Base-by-base conservation (phyloP, 2,888 invertebrate species). In the Amphipoea oculea region DNA sequence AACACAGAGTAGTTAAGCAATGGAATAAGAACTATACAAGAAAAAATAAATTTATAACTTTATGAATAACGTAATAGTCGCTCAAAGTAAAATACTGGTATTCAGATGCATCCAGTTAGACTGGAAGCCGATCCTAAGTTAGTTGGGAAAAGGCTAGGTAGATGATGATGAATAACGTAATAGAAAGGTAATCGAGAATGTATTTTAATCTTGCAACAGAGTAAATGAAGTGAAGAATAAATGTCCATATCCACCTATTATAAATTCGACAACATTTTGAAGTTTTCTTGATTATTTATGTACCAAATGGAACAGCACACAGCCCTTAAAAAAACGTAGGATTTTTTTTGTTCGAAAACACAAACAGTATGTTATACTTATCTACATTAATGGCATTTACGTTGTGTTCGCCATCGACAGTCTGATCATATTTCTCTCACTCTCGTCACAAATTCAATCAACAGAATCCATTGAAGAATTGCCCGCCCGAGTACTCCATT, bases 1-100 rank as follows among this genome's bases (percentile, higher is more conserved):
- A 69, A 23, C 76, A 85, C 42, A n/a, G 85, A 88, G 67, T 73
- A 81, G n/a, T 36, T 14, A 77, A 1, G 0, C 62, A 67, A 70
- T 75, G 74, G 74, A 76, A 54, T 69, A 60, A 51, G 9, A 36
- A 57, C 11, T n/a, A 6, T 17, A 20, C 17, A 20, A 2, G 17
- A 20, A 51, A 51, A 20, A 48, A 0, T 48, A 14, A 48, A 23
- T 29, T 29, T 29, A 29, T 54, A 54, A 54, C 23, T 20, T 54
- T 23, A 60, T 60, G 57, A 60, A 4, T n/a, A n/a, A n/a, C 29
- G 29, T 29, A 29, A 29, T 29, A 29, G 29, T 29, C 29, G 29
- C 29, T 29, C 29, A 0, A 29, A 29, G 29, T 29, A 29, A 29
- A 29, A 29, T 29, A 29, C 29, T 29, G 29, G 29, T 29, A 29